Evolutionary conservation across 2,113 vertebrate species (phyloP), one percentile per base, ranked within the genome.

Genomic region (Ciconia stormi): DNA sequence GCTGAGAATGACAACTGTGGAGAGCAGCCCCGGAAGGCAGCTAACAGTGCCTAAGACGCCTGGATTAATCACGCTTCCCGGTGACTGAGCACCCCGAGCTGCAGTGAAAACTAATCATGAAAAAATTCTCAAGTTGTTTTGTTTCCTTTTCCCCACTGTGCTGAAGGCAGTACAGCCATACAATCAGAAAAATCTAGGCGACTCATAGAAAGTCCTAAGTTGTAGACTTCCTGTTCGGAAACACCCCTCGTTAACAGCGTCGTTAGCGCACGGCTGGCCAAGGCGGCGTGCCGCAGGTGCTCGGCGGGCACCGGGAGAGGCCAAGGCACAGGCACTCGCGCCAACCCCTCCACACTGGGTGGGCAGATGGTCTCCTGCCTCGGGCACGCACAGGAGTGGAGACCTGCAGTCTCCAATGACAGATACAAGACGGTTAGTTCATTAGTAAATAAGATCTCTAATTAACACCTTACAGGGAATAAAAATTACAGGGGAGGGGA

Each of bases 241-340:
- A 11, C 22, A 10, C 4, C 5, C 62, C 46, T 56, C 25, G 2
- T 62, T 16, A 84, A 8, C 34, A 59, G 47, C 62, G 16, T 47
- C 3, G 0, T 36, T 8, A 70, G 87, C 1, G 0, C 3, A 2
- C 3, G 10, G 58, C 38, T 18, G 27, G 67, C 49, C 16, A 14
- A 5, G 42, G 11, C 3, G 6, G 38, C 1, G 23, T 1, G n/a
- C 62, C 1, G 62, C 50, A 50, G 47, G 61, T 30, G 50, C 46
- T n/a, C 25, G 36, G 62, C 42, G 11, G 71, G 56, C 26, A 27
- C 0, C 4, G 21, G n/a, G 15, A 26, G 65, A 11, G 7, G n/a
- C 26, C 3, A 8, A 16, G 46, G 40, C 16, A n/a, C 0, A 2
- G 30, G 4, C 7, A 11, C 22, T 4, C 3, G 4, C 25, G 82